These are phyloP conservation scores for Cephus sareptanus DNA, from an alignment of 2,888 invertebrate genomes.

Conservation along the genomic window DNA sequence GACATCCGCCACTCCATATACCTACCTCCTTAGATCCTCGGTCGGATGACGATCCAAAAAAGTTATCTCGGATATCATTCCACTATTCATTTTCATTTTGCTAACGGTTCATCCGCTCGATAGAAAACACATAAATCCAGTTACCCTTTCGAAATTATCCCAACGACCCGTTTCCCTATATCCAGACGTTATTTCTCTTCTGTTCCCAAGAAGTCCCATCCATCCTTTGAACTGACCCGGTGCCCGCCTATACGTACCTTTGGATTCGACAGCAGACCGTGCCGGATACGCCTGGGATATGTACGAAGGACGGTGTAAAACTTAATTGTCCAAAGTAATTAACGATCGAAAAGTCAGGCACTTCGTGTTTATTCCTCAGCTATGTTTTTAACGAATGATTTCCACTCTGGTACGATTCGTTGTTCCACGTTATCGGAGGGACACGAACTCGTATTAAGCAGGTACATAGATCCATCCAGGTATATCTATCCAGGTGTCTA, in stretches of 20 bases:
- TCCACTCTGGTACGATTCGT: not conserved
- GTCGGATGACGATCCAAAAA: not conserved
- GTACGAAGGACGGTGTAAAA: not conserved
- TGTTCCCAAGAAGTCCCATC: not conserved
- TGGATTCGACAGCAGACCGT: not conserved
- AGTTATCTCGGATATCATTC: not conserved
- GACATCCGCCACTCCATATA: not conserved
- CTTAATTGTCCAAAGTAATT: not conserved
- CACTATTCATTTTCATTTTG: not conserved
- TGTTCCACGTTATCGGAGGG: conserved; percentile 35
- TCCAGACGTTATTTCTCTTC: not conserved
- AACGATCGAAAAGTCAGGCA: not conserved
- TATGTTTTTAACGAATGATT: not conserved
- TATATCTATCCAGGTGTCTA: not conserved
- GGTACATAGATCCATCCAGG: not conserved
- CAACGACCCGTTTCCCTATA: not conserved
- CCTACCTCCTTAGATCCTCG: not conserved
- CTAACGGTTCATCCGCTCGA: not conserved
- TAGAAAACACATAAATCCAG: not conserved
- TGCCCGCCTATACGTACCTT: not conserved
- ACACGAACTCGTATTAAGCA: conserved; percentile 30
- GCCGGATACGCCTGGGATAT: not conserved
- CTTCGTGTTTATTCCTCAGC: not conserved
- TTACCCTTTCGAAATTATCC: not conserved
- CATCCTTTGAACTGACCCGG: not conserved